Conservation (phyloP, 2,797 vertebrate species). For the Kryptolebias ocellatus region DNA sequence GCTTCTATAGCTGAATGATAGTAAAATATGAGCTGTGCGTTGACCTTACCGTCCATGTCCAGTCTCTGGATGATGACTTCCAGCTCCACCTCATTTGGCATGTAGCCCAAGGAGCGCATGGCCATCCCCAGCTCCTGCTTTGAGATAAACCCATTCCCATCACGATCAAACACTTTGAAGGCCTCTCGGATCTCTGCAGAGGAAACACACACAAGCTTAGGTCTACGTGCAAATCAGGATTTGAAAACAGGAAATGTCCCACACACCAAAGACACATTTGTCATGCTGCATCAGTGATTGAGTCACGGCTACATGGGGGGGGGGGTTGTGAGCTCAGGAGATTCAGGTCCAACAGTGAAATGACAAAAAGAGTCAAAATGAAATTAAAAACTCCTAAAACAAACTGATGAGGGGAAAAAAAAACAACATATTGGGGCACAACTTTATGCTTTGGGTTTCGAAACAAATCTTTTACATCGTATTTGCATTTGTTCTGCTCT, state of each 20-base stretch:
- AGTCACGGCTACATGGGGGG: conserved; percentile 60
- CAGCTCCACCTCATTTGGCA: conserved; percentile 99
- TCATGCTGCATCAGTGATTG: conserved; percentile 57
- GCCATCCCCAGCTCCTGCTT: conserved; percentile 98
- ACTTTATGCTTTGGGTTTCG: conserved; percentile 1
- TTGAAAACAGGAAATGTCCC: conserved; percentile 48
- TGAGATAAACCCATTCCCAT: conserved; percentile 98
- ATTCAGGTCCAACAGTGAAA: conserved; percentile 45
- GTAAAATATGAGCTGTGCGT: conserved; percentile 25
- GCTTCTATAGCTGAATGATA: neutral
- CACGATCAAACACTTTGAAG: conserved; percentile 97
- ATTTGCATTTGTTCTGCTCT: neutral
- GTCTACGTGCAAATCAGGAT: conserved; percentile 32
- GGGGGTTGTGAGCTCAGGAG: conserved; percentile 49
- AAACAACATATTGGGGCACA: conserved; percentile 23
- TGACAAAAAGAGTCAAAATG: conserved; percentile 26
- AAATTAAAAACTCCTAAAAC: conserved; percentile 10
- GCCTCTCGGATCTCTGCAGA: conserved; percentile 95
- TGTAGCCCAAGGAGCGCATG: conserved; percentile 98
- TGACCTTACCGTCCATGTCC: conserved; percentile 91
- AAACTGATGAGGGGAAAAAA: conserved; percentile 27
- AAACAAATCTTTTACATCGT: conserved; percentile 21
- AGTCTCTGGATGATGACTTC: conserved; percentile 98
- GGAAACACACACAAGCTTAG: conserved; percentile 31
- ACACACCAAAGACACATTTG: conserved; percentile 56